Percentiles rank a stretch among this genome's conserved stretches.
These are phyloP conservation scores for Epinephelus fuscoguttatus DNA, from an alignment of 2,113 vertebrate genomes.

Conservation along the genomic window DNA sequence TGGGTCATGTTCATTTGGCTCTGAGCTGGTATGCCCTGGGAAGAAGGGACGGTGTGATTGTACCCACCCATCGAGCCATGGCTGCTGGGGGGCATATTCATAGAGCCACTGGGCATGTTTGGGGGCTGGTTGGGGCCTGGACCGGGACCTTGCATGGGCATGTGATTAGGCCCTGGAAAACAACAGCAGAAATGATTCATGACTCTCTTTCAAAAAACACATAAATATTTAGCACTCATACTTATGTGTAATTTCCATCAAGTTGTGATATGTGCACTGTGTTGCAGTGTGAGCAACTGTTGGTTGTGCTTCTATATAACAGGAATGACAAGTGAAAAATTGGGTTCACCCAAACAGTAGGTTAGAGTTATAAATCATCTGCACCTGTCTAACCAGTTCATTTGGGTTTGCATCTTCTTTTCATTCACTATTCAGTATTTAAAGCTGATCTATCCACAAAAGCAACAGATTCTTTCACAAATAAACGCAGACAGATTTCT, in stretches of 20 bases:
- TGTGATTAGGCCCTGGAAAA: conserved; percentile 94
- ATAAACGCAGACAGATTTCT: not conserved
- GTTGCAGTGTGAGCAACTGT: not conserved
- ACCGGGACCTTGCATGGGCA: conserved; percentile 98
- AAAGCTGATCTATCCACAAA: not conserved
- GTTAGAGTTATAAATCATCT: not conserved
- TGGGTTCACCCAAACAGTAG: not conserved
- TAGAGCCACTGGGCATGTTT: conserved; percentile 92
- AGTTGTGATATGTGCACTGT: not conserved
- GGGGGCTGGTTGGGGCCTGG: conserved; percentile 96
- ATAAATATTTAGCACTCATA: not conserved
- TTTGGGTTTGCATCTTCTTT: no score
- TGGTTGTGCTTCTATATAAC: not conserved
- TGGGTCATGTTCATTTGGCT: conserved; percentile 98
- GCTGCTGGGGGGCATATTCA: conserved; percentile 96
- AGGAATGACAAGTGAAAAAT: not conserved
- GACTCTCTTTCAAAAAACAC: not conserved
- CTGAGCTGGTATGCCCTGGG: conserved; percentile 94
- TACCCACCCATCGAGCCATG: conserved; percentile 97
- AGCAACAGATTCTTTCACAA: not conserved
- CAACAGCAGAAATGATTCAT: conserved; percentile 46
- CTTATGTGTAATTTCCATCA: not conserved
- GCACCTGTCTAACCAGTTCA: no score
- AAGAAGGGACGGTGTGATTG: conserved; percentile 93
- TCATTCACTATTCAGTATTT: not conserved